Base-by-base conservation (phyloP, 2,113 vertebrate genomes). In the Erythrolamprus reginae region DNA sequence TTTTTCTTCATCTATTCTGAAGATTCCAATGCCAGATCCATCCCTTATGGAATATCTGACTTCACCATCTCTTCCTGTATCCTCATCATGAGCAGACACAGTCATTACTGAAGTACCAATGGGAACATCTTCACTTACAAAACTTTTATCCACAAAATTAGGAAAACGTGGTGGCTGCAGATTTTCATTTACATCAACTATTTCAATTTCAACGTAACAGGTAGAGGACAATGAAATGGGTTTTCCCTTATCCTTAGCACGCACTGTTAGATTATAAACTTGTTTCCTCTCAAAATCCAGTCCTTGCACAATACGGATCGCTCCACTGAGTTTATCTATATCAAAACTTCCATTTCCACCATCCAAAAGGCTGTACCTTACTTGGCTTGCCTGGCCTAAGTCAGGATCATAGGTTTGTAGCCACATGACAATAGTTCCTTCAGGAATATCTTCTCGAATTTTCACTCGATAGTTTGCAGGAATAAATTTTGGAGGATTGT, bases 121-220 rank as follows among this genome's bases (percentile, higher is more conserved):
- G 0, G 97, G 96, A 1, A 96, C 98, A 84, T 99, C 98, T 96
- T 99, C 99, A 93, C 98, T 98, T 95, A 99, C 97, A 91, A 97
- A 96, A 92, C 98, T 98, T 94, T 98, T 99, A 94, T 98, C 98
- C 96, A 98, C 98, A 92, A 99, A 99, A 9, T 97, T 91, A 53
- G 98, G 96, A 94, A 99, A 99, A 92, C 92, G 94, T 0, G 99
- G 99, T 5, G 98, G 89, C 92, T 98, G 96, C 87, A 99, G 96
- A 94, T 99, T 99, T 96, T 99, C 99, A 45, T 99, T 99, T 89
- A 99, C 98, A 52, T 99, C 99, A 88, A 99, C 95, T 7, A 99
- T 95, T 89, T 99, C 98, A 92, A 99, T 98, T 94, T 98, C 98
- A 65, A 99, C 96, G 0, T 98, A 98, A 94, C 99, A 99, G 0